Conservation (phyloP, 1,140 invertebrate species). For the Gryllus bimaculatus region DNA sequence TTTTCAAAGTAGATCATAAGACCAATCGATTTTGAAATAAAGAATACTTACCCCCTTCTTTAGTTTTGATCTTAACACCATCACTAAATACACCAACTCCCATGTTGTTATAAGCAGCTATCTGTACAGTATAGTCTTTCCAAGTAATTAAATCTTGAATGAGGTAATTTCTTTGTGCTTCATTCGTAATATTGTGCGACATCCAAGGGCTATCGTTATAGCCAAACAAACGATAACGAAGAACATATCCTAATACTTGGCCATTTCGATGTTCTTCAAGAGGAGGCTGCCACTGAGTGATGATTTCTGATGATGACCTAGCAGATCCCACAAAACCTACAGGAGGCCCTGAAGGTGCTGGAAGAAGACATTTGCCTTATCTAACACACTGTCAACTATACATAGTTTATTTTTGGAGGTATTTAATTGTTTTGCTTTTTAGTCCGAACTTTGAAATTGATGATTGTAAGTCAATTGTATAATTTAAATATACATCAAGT, state of each 20-base stretch:
- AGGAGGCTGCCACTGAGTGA: constrained; percentile 95
- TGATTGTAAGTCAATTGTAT: too few species aligned
- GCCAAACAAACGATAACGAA: constrained; percentile 81
- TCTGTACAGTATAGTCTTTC: constrained; percentile 96
- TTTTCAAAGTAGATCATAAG: neutral
- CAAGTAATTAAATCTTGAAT: constrained; percentile 93
- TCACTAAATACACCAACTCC: constrained; percentile 88
- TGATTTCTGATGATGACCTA: constrained; percentile 86
- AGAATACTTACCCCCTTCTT: constrained; percentile 62
- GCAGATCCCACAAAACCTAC: constrained; percentile 84
- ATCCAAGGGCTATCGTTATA: constrained; percentile 87
- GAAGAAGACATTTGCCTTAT: constrained; percentile 14
- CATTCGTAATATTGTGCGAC: constrained; percentile 82
- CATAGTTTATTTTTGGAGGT: too few species aligned
- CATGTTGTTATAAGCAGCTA: constrained; percentile 95
- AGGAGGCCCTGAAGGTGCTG: constrained; percentile 81
- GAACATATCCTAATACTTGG: constrained; percentile 84
- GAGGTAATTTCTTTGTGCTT: constrained; percentile 83
- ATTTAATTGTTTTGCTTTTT: too few species aligned
- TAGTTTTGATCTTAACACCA: constrained; percentile 87
- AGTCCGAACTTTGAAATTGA: too few species aligned
- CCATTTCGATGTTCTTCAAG: constrained; percentile 89
- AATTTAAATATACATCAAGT: too few species aligned
- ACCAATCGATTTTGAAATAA: neutral
- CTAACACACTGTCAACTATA: too few species aligned